phyloP scores from a whole-genome alignment of 2,113 vertebrate species.

The Cephalopterus ornatus region DNA sequence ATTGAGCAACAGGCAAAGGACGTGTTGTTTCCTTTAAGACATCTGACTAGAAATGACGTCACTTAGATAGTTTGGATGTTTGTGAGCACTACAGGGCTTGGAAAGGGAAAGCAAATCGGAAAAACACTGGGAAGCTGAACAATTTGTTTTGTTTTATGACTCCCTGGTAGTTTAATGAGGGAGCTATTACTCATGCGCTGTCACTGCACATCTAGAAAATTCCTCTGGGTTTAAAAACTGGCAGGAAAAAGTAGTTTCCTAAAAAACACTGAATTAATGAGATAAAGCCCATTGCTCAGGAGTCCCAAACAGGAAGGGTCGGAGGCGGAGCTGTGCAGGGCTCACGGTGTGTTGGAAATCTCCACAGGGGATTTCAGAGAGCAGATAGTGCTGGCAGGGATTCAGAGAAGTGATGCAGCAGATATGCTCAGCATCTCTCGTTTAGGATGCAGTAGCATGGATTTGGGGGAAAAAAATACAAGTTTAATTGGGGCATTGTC shows the following conservation, averaged over 20 bases:
- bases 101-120: slow-evolving; percentile 14
- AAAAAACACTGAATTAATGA: slow-evolving; percentile 35
- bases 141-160: slow-evolving; percentile 65
- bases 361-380: neutral
- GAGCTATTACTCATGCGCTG: slow-evolving; percentile 14
- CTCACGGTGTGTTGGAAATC: neutral
- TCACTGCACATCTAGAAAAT: slow-evolving; percentile 39
- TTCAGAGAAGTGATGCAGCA: neutral
- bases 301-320: slow-evolving; percentile 28
- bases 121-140: slow-evolving; percentile 16
- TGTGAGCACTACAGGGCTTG: slow-evolving; percentile 11
- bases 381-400: neutral
- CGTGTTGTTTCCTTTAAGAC: slow-evolving; percentile 48
- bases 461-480: neutral
- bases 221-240: neutral
- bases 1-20: slow-evolving; percentile 56
- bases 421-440: neutral
- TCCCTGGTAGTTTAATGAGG: slow-evolving; percentile 31
- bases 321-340: neutral
- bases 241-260: slow-evolving; percentile 32
- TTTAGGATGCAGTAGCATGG: neutral
- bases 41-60: slow-evolving; percentile 28
- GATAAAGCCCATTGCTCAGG: slow-evolving; percentile 31
- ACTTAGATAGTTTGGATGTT: slow-evolving; percentile 49
- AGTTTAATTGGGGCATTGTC: neutral